A percentile compares a stretch with the other conserved stretches of the same genome.
phyloP scores from a whole-genome alignment of 2,797 vertebrate genomes.

The Tachyglossus aculeatus region DNA sequence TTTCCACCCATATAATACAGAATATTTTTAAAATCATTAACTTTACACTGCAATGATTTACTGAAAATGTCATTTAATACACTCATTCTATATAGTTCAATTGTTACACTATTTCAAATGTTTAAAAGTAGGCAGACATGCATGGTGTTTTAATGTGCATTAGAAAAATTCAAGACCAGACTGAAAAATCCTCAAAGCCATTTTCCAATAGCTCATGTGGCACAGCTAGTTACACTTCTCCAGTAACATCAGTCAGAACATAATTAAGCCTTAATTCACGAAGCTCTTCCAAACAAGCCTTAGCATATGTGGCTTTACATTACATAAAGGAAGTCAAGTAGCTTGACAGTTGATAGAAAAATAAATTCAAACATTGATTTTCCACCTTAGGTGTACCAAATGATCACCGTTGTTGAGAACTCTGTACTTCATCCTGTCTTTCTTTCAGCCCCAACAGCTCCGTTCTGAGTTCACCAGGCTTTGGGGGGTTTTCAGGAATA shows the following conservation, averaged over 20 bases:
- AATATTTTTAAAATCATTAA: conserved; percentile 8
- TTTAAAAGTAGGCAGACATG: too few relatives aligned
- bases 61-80: conserved; percentile 5
- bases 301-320: background rate
- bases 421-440: conserved; percentile 30
- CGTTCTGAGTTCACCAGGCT: conserved; percentile 89
- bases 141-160: too few relatives aligned
- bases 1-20: too few relatives aligned
- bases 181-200: background rate
- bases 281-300: background rate
- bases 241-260: background rate
- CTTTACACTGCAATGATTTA: background rate
- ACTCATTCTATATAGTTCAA: background rate
- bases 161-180: background rate
- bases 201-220: background rate
- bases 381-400: background rate
- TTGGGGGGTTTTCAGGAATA: conserved; percentile 90
- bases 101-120: background rate
- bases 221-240: background rate
- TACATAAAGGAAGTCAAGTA: background rate
- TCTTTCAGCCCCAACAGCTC: conserved; percentile 85
- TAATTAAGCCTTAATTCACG: background rate
- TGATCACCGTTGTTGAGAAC: conserved; percentile 50
- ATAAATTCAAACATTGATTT: background rate
- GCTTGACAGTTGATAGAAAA: conserved; percentile 4